Evolutionary conservation across 2,888 invertebrate species (phyloP), one percentile per base, ranked within the genome.

Genomic region (Spilarctia lutea): DNA sequence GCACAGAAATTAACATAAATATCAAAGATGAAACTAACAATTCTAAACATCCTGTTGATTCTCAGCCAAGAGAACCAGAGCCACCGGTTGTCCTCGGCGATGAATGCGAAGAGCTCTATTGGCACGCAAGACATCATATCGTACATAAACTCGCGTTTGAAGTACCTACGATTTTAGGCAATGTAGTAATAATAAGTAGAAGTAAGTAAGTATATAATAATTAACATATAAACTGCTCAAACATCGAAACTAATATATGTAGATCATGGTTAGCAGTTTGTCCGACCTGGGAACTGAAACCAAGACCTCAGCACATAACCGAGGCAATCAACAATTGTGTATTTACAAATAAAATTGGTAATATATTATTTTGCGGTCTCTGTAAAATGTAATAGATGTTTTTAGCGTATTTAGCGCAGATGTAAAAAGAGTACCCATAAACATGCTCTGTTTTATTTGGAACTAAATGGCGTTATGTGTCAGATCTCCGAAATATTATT

Each of bases 111-210:
- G 24, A 90, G 20, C 78, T 94, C 94, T 2, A 93, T 45, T 1
- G 94, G 94, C 6, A 94, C 13, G 68, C 89, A 87, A 0, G 94
- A 94, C 2, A 91, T 20, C 16, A 93, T 33, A 72, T 94, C 94
- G 66, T 88, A 91, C 70, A 86, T 90, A 77, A 94, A 93, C 66
- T 92, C 92, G 0, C 77, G 73, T 70, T 85, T 85, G 73, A 91
- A 89, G 80, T 93, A 94, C 63, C 94, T 94, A 79, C 18, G 82
- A 85, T 60, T 72, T 42, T 4, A 8, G 3, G 35, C 24, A 24
- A 56, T 35, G 2, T 11, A 11, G 11, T 39, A 39, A 39, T 6
- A 39, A 11, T 39, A 39, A 39, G n/a, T n/a, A n/a, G n/a, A n/a
- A n/a, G n/a, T n/a, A n/a, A n/a, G 11, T 39, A 11, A 39, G 11